phyloP scores from a whole-genome alignment of 2,113 vertebrate species.

The Hiodon tergisus region DNA sequence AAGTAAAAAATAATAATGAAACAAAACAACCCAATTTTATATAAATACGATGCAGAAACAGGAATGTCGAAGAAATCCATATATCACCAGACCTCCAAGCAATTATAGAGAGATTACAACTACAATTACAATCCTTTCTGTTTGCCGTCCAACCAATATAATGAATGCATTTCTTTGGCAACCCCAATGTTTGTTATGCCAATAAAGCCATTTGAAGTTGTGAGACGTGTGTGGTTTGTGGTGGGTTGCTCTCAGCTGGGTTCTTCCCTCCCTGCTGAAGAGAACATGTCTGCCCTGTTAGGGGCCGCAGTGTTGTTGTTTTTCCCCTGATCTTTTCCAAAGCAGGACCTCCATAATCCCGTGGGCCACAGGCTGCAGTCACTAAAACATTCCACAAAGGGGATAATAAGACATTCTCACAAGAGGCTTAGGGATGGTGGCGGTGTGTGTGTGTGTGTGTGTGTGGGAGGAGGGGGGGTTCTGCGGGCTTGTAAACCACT shows the following conservation, averaged over 20 bases:
- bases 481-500: conserved; percentile 34
- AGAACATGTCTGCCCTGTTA: conserved; percentile 32
- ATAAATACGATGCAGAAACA: not conserved
- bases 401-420: conserved; percentile 44
- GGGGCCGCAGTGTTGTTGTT: conserved; percentile 25
- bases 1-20: too few species aligned
- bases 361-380: conserved; percentile 33
- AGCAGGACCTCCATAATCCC: conserved; percentile 32
- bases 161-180: not conserved
- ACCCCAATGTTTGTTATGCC: not conserved
- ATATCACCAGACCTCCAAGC: not conserved
- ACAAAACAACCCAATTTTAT: not conserved
- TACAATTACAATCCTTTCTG: not conserved
- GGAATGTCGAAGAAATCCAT: not conserved
- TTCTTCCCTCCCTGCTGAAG: conserved; percentile 8
- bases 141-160: not conserved
- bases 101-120: not conserved
- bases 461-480: conserved; percentile 22
- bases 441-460: too few species aligned
- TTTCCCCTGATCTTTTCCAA: conserved; percentile 27
- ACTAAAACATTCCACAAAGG: conserved; percentile 40
- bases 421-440: conserved; percentile 29
- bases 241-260: conserved; percentile 4
- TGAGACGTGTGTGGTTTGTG: conserved; percentile 23
- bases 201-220: conserved; percentile 25